A percentile compares a stretch with the other conserved stretches of the same genome.
phyloP scores from a whole-genome alignment of 2,888 invertebrate genomes.

The Odontocolon sp. region DNA sequence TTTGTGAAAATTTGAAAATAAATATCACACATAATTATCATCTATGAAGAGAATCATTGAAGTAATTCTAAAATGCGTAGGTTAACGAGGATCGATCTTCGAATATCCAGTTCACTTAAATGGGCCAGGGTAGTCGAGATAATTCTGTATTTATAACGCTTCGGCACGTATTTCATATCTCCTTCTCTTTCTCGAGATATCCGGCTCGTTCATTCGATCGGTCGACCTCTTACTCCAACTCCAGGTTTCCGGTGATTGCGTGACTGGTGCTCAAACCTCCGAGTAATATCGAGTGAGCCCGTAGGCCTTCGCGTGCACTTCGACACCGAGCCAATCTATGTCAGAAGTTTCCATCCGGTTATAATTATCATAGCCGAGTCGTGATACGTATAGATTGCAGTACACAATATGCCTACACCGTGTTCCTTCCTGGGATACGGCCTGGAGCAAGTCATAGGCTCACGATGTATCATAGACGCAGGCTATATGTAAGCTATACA shows the following conservation, averaged over 20 bases:
- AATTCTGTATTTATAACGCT: too few relatives aligned
- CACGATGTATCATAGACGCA: not conserved
- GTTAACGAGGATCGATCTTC: too few relatives aligned
- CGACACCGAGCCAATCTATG: slow-evolving; percentile 28
- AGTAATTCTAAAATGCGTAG: too few relatives aligned
- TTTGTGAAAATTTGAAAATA: too few relatives aligned
- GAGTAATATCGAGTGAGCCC: slow-evolving; percentile 32
- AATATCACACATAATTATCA: too few relatives aligned
- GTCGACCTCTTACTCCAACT: not conserved
- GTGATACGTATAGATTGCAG: not conserved
- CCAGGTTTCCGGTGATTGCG: slow-evolving; percentile 4
- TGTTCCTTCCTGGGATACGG: not conserved
- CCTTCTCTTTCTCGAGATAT: too few relatives aligned
- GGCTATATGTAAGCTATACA: too few relatives aligned
- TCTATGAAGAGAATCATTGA: too few relatives aligned
- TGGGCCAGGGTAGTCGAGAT: too few relatives aligned
- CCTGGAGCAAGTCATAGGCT: not conserved
- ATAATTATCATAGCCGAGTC: slow-evolving; percentile 18
- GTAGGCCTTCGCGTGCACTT: slow-evolving; percentile 31
- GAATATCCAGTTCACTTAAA: too few relatives aligned
- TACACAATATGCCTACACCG: not conserved
- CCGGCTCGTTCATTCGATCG: too few relatives aligned
- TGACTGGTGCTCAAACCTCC: slow-evolving; percentile 20
- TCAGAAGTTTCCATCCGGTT: slow-evolving; percentile 42
- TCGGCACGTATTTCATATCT: too few relatives aligned